Evolutionary conservation across 2,797 vertebrate genomes (phyloP).

Genomic region (Xiphophorus birchmanni): DNA sequence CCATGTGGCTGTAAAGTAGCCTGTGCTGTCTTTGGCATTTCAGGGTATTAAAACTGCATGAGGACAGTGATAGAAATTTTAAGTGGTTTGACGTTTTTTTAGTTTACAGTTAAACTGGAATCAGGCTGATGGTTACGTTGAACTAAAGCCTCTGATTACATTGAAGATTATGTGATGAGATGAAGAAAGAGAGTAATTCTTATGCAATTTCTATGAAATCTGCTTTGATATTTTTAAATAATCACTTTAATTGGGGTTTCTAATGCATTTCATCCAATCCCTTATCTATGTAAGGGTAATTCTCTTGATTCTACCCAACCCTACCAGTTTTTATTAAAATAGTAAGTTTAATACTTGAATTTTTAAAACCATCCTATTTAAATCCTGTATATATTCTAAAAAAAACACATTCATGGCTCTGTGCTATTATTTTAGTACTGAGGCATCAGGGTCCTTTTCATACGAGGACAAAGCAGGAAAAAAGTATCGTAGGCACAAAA

Average conservation of each 20-base stretch:
- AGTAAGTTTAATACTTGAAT: neutral
- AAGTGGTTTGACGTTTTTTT: neutral
- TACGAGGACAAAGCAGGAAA: conserved; percentile 35
- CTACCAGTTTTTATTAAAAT: neutral
- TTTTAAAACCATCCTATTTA: neutral
- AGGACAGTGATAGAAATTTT: neutral
- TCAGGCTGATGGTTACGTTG: neutral
- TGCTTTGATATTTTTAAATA: neutral
- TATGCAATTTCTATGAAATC: neutral
- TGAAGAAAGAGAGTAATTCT: neutral
- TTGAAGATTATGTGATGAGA: neutral
- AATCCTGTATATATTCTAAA: neutral
- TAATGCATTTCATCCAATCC: neutral
- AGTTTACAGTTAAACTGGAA: neutral
- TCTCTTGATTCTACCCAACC: neutral
- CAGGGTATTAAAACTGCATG: neutral
- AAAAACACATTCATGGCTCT: conserved; percentile 1
- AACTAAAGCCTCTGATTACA: neutral
- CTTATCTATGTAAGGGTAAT: neutral
- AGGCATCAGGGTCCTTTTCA: conserved; percentile 41
- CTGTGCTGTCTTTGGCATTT: neutral
- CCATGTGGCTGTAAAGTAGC: neutral
- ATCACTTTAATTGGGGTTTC: neutral
- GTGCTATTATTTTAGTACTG: conserved; percentile 33
- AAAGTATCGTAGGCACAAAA: conserved; percentile 22